A percentile compares a stretch with the other conserved stretches of the same genome.
Conservation (phyloP, 2,797 vertebrate genomes). For the Phataginus tricuspis region DNA sequence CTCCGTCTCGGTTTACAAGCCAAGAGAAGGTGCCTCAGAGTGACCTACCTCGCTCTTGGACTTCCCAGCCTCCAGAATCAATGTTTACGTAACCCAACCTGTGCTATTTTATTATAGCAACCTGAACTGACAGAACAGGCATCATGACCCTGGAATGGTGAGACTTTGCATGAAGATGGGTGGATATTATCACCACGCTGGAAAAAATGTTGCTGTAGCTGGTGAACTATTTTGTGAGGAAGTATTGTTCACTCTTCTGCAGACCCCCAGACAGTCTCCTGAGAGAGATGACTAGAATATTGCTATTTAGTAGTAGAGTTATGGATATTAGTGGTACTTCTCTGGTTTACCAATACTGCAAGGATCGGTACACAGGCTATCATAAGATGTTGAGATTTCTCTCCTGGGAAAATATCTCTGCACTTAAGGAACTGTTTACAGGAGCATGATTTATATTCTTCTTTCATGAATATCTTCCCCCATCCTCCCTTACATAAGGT, state of each 20-base stretch:
- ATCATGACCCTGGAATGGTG: rapidly evolving
- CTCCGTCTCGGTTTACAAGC: background rate
- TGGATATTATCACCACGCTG: background rate
- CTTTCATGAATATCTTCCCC: background rate
- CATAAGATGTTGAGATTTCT: background rate
- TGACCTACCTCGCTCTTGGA: background rate
- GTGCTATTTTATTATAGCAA: background rate
- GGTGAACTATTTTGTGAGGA: background rate
- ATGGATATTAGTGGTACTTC: background rate
- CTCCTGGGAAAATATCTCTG: background rate
- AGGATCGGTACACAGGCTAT: background rate
- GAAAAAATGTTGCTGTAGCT: background rate
- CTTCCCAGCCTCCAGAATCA: background rate
- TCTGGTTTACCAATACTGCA: background rate
- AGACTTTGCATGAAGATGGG: background rate
- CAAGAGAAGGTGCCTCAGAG: background rate
- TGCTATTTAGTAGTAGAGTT: background rate
- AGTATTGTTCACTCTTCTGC: background rate
- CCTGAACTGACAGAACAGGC: background rate
- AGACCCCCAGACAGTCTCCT: background rate
- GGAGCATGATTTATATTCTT: background rate
- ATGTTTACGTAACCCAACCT: background rate
- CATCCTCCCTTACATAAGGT: background rate
- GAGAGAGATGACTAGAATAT: background rate
- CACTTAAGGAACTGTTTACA: background rate